A percentile compares a stretch with the other conserved stretches of the same genome.
These are phyloP conservation scores for Coranthus polyacanthus DNA, from an alignment of 2,797 vertebrate species.

Conservation along the genomic window DNA sequence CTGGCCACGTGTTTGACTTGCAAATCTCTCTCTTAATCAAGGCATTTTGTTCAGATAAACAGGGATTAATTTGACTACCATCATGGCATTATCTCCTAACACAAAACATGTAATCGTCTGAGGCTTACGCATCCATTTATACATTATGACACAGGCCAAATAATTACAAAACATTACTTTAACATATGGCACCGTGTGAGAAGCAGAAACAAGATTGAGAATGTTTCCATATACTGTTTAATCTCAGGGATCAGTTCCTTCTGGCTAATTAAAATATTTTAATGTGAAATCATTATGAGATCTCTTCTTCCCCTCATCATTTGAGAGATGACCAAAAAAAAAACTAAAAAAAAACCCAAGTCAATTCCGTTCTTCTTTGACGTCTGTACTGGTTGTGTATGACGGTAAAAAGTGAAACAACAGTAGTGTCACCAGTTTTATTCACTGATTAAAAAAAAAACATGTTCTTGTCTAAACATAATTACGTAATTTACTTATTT, in stretches of 20 bases:
- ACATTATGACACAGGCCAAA: conserved; percentile 1
- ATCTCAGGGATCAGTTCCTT: background rate
- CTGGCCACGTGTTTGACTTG: conserved; percentile 75
- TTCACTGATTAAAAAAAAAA: too few species aligned
- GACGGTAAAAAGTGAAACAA: too few species aligned
- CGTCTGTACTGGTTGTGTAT: too few species aligned
- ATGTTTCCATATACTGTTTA: background rate
- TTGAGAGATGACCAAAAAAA: too few species aligned
- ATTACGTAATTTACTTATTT: too few species aligned
- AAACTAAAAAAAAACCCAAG: too few species aligned
- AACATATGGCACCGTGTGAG: background rate
- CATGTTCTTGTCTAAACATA: too few species aligned
- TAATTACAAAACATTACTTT: background rate
- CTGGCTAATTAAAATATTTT: background rate
- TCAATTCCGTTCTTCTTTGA: too few species aligned
- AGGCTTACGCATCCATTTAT: conserved; percentile 39
- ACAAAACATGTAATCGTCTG: conserved; percentile 31
- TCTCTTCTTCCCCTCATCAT: too few species aligned
- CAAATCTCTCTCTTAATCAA: conserved; percentile 78
- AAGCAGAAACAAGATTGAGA: background rate
- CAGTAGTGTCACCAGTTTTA: too few species aligned
- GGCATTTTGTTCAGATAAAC: conserved; percentile 77
- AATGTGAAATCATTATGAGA: too few species aligned
- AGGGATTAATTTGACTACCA: conserved; percentile 77
- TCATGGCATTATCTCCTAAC: conserved; percentile 54